Base-by-base conservation (phyloP, 2,797 vertebrate species). In the Linurgus olivaceus region DNA sequence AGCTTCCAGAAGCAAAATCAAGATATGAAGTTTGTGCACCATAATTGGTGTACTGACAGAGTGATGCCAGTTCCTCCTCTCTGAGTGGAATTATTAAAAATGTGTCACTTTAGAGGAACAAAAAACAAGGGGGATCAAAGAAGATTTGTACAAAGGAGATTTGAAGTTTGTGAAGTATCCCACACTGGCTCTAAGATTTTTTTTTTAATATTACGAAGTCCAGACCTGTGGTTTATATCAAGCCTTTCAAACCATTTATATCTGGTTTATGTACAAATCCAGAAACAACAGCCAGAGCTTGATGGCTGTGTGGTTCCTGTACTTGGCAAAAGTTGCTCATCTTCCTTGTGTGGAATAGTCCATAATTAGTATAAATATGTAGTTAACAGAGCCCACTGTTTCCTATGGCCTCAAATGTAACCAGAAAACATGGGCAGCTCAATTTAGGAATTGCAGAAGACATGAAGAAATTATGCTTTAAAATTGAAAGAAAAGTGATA, bases 1-100 rank as follows among this genome's bases (percentile, higher is more conserved):
- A 94, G 35, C 37, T 96, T 96, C 38, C 45, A 84, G 72, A 88
- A 88, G 28, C 37, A 93, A 54, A 20, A 70, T 67, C 28, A 83
- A 81, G 62, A 45, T 65, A 67, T 3, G 11, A 87, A 83, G 51
- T 35, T 45, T 0, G 0, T 72, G 44, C 47, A 66, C 52, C n/a
- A 45, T 61, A 76, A 67, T 51, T 40, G 50, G 23, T 38, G 45
- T 20, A 38, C 29, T 73, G 78, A 70, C n/a, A 91, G 28, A 47
- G 47, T 33, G 31, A 44, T n/a, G 55, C 47, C 33, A 70, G 58
- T 21, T 28, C 15, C 14, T 66, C 16, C 31, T 45, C 25, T 42
- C 52, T 52, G 6, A 44, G 28, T 67, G 42, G 18, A 51, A 63
- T 78, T 52, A 66, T 42, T 74, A 67, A 85, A 75, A 70, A 88